phyloP scores from a whole-genome alignment of 2,888 invertebrate species.

The Galerucella pusilla region DNA sequence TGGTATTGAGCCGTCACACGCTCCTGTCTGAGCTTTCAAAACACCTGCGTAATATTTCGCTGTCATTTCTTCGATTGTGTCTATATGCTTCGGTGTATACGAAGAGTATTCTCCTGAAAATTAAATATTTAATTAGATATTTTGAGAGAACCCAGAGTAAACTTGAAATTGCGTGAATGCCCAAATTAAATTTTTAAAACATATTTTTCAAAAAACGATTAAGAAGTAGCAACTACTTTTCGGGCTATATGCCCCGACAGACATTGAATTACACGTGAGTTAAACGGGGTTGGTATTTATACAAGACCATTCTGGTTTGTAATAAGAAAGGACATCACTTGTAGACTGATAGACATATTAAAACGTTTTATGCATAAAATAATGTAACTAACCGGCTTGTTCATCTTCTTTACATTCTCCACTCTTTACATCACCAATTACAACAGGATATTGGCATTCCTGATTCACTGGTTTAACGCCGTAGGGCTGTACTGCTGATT shows the following conservation, averaged over 20 bases:
- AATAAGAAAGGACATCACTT: too few relatives aligned
- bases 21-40: conserved; percentile 57
- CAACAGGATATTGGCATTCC: conserved; percentile 57
- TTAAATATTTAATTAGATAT: conserved; percentile 7
- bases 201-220: too few relatives aligned
- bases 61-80: conserved; percentile 61
- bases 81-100: conserved; percentile 60
- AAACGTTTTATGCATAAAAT: neutral
- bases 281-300: too few relatives aligned
- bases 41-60: conserved; percentile 62
- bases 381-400: conserved; percentile 38
- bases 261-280: too few relatives aligned
- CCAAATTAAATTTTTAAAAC: too few relatives aligned
- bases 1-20: conserved; percentile 56
- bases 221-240: too few relatives aligned
- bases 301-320: too few relatives aligned
- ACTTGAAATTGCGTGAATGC: too few relatives aligned
- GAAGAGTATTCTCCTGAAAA: conserved; percentile 48
- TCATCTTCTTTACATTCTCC: conserved; percentile 56
- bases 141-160: too few relatives aligned
- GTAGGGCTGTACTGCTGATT: conserved; percentile 56
- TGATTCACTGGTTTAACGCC: conserved; percentile 59
- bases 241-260: too few relatives aligned
- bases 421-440: conserved; percentile 56
- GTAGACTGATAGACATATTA: too few relatives aligned